Percentiles rank a stretch among this genome's conserved stretches.
phyloP scores from a whole-genome alignment of 2,797 vertebrate genomes.

The Syngnathus acus region DNA sequence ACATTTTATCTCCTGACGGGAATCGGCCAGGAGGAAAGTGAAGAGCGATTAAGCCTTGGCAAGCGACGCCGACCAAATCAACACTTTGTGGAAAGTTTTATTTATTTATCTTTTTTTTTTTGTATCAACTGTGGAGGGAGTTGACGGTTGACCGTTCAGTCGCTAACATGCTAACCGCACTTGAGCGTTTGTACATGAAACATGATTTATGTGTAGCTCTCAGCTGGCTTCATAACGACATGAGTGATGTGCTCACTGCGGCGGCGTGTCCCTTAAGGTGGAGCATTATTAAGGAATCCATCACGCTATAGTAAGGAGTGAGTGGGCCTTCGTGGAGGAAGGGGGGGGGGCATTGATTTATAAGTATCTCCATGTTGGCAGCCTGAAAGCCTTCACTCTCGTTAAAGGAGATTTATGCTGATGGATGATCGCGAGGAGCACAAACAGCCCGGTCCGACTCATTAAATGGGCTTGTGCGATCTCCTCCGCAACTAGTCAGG shows the following conservation, averaged over 20 bases:
- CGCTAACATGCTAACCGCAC: neutral
- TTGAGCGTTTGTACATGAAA: neutral
- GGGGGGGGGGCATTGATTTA: slow-evolving; percentile 44
- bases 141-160: too few species aligned
- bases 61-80: neutral
- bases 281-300: slow-evolving; percentile 33
- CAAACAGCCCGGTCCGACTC: slow-evolving; percentile 37
- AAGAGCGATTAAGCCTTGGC: neutral
- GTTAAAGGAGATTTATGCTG: slow-evolving; percentile 56
- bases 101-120: neutral
- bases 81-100: neutral
- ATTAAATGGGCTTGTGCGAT: slow-evolving; percentile 49
- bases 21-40: neutral
- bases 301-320: slow-evolving; percentile 32
- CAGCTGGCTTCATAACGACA: neutral
- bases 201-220: neutral
- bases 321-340: neutral
- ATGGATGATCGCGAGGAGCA: slow-evolving; percentile 42
- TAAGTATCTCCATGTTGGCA: slow-evolving; percentile 43
- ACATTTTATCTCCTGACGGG: neutral
- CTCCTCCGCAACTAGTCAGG: slow-evolving; percentile 42
- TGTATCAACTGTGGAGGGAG: neutral
- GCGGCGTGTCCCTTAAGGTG: slow-evolving; percentile 19
- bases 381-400: slow-evolving; percentile 50
- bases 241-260: slow-evolving; percentile 13